These are phyloP conservation scores for Perizoma flavofasciatum DNA, from an alignment of 2,888 invertebrate genomes.

Conservation along the genomic window DNA sequence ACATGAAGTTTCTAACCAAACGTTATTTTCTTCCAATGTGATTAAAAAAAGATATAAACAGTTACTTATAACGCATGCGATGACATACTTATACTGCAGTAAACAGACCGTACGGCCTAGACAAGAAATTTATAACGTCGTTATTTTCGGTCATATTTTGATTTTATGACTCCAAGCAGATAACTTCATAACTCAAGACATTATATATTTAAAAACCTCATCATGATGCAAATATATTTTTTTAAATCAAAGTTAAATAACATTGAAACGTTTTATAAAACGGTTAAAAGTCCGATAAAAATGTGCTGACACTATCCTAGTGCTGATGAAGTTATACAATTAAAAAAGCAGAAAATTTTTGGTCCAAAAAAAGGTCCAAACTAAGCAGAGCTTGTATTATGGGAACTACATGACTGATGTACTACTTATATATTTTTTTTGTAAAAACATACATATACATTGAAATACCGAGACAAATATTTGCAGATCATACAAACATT, in stretches of 20 bases:
- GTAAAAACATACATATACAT: no score
- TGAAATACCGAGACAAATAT: no score
- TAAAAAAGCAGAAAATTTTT: conserved; percentile 24
- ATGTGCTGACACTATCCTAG: conserved; percentile 20
- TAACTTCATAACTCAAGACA: conserved; percentile 15
- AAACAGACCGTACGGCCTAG: conserved; percentile 56
- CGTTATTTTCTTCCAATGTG: conserved; percentile 63
- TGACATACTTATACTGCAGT: conserved; percentile 69
- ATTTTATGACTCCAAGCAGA: conserved; percentile 32
- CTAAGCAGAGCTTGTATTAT: no score
- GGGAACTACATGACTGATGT: no score
- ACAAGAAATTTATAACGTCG: conserved; percentile 46
- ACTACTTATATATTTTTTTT: no score
- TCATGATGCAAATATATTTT: conserved; percentile 3
- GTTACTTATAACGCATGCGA: conserved; percentile 56
- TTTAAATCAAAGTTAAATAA: conserved; percentile 14
- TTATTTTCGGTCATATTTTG: conserved; percentile 47
- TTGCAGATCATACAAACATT: no score
- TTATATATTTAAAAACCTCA: conserved; percentile 19
- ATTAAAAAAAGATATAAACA: conserved; percentile 69
- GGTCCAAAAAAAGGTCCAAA: no score
- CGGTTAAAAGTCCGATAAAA: conserved; percentile 5
- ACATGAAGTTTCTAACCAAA: background rate
- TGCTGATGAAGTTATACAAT: conserved; percentile 22
- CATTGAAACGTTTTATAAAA: background rate